phyloP scores from a whole-genome alignment of 1,140 invertebrate species.

The Ips nitidus region DNA sequence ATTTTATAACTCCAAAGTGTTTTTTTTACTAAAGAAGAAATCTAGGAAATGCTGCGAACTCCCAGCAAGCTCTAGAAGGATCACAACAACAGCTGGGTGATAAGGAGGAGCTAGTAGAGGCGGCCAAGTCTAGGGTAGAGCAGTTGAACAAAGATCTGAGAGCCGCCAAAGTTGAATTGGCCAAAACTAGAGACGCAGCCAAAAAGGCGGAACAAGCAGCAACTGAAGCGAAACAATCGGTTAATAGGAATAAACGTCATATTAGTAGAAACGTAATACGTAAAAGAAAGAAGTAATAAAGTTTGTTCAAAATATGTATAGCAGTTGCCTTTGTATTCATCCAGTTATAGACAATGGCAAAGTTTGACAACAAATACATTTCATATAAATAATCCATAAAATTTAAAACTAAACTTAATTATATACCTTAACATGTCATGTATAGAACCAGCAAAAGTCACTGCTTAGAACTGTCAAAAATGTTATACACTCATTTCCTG shows the following conservation, averaged over 20 bases:
- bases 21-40: background rate
- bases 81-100: slow-evolving; percentile 60
- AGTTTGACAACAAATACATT: no score
- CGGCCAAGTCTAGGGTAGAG: slow-evolving; percentile 62
- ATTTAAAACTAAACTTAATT: no score
- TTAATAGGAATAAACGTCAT: slow-evolving; percentile 42
- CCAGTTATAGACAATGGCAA: no score
- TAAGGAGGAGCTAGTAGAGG: slow-evolving; percentile 63
- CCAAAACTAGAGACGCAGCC: slow-evolving; percentile 64
- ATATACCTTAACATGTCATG: no score
- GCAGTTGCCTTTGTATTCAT: no score
- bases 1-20: background rate
- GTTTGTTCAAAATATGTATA: no score
- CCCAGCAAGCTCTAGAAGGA: slow-evolving; percentile 60
- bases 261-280: slow-evolving; percentile 13
- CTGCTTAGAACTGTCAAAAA: no score
- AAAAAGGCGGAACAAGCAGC: slow-evolving; percentile 64
- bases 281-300: no score
- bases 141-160: slow-evolving; percentile 60
- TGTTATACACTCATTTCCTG: no score
- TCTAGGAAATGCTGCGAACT: slow-evolving; percentile 57
- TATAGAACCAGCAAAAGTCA: no score
- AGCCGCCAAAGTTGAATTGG: slow-evolving; percentile 60
- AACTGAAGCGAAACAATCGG: slow-evolving; percentile 58
- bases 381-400: no score